phyloP scores from a whole-genome alignment of 2,797 vertebrate species.

The Pangasius djambal region DNA sequence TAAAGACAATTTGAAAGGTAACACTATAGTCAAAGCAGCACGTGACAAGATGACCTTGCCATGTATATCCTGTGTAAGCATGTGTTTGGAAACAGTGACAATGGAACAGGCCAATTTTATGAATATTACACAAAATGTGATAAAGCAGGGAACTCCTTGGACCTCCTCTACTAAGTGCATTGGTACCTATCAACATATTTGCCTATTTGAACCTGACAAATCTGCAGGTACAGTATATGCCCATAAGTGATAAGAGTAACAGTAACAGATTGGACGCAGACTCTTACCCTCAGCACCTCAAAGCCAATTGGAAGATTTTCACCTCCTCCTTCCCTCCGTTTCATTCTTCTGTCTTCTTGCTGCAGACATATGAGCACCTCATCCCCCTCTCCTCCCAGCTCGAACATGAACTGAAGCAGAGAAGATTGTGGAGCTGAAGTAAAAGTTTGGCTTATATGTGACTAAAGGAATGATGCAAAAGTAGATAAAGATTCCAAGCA shows the following conservation, averaged over 20 bases:
- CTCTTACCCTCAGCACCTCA: constrained; percentile 78
- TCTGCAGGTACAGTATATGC: background rate
- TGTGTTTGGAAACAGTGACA: background rate
- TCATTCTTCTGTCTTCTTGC: constrained; percentile 80
- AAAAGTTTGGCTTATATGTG: background rate
- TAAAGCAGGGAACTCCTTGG: background rate
- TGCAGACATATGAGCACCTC: constrained; percentile 82
- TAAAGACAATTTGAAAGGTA: background rate
- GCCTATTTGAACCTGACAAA: background rate
- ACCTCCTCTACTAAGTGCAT: background rate
- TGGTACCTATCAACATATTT: background rate
- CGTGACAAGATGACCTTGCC: background rate
- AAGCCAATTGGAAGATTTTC: constrained; percentile 84
- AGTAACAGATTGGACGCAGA: background rate
- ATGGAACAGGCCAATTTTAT: background rate
- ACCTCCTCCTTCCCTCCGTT: constrained; percentile 74
- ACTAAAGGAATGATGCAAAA: background rate
- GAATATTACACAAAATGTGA: constrained; percentile 10
- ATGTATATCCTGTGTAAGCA: background rate
- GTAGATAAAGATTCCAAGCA: background rate
- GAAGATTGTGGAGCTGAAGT: background rate
- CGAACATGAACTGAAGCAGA: constrained; percentile 77
- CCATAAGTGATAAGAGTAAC: background rate
- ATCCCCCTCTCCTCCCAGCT: constrained; percentile 69
- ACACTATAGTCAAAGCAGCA: background rate